Evolutionary conservation across 2,797 vertebrate genomes (phyloP), one percentile per base, ranked within the genome.

Genomic region (Fundulus diaphanus): DNA sequence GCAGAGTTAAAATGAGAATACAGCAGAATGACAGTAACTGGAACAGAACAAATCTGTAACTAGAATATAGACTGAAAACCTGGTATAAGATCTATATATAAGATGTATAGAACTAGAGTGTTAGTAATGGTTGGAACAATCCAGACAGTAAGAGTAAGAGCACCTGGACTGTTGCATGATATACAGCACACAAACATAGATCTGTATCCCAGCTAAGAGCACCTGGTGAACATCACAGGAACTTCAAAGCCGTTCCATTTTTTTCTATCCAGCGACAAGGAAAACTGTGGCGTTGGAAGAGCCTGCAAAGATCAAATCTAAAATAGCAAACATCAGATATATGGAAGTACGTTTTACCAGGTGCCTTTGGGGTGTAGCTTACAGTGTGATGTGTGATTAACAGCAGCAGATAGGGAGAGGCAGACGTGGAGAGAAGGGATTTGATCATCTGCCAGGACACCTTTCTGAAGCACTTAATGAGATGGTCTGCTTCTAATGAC

Each of bases 361-460:
- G 59, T 24, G 49, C 4, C 51, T n/a, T 18, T 48, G 56, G 61
- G 35, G 15, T 65, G 61, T 40, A 15, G 61, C 13, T 37, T 35
- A 35, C 35, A 1, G 8, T 31, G 29, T 31, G 27, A 0, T 52
- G 37, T 70, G 37, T 75, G 40, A 73, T 76, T 51, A 80, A 72
- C 42, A 66, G 40, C 31, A 31, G 71, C 49, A 51, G 1, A 72
- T 84, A 70, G 85, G 35, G 59, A 73, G 44, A 63, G 27, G 40
- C 74, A 81, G 85, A 85, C 83, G 12, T 48, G 48, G 8, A 49
- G 70, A 74, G 40, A 44, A 27, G 59, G 68, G 75, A 85, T 82
- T 66, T 81, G 61, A 74, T 68, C 54, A 67, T 67, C 37, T 54
- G 65, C 69, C 81, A 77, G 67, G 42, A 33, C 65, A 37, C 70